Percentiles rank a stretch among this genome's conserved stretches.
phyloP scores from a whole-genome alignment of 1,140 invertebrate genomes.

The Drosophila ogumai region DNA sequence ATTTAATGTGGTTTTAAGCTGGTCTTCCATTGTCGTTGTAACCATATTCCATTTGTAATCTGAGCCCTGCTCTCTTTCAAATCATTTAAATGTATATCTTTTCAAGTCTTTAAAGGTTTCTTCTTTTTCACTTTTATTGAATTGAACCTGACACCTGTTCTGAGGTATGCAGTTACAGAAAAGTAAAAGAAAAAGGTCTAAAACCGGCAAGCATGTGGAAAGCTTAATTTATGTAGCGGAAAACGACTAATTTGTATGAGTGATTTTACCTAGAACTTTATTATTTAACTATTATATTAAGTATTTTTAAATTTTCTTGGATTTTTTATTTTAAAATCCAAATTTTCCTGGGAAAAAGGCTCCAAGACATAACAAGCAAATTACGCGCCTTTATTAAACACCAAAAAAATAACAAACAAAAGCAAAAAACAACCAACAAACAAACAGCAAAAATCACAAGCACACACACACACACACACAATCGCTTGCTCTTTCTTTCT shows the following conservation, averaged over 20 bases:
- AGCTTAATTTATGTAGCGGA: not conserved
- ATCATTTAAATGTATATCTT: not conserved
- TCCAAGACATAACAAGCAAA: not conserved
- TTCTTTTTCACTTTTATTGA: not conserved
- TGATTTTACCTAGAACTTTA: no score
- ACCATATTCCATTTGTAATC: slow-evolving; percentile 8
- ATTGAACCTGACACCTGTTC: slow-evolving; percentile 26
- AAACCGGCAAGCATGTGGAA: not conserved
- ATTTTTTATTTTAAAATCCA: not conserved
- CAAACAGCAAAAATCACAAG: slow-evolving; percentile 10
- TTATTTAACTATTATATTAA: no score
- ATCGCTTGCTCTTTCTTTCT: not conserved
- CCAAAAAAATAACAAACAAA: slow-evolving; percentile 13
- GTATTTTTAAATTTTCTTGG: not conserved
- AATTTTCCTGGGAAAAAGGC: not conserved
- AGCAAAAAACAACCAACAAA: slow-evolving; percentile 4
- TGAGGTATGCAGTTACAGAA: slow-evolving; percentile 14
- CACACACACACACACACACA: slow-evolving; percentile 1
- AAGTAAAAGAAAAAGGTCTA: not conserved
- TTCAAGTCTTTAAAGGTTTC: not conserved
- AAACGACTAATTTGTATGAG: no score
- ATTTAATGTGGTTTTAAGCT: not conserved
- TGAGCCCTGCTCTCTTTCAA: not conserved
- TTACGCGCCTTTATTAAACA: slow-evolving; percentile 14
- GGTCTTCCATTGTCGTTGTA: not conserved